phyloP scores from a whole-genome alignment of 30 jellyfish, hydroid and myxozoan species.

The Pseudorhiza aurosa region DNA sequence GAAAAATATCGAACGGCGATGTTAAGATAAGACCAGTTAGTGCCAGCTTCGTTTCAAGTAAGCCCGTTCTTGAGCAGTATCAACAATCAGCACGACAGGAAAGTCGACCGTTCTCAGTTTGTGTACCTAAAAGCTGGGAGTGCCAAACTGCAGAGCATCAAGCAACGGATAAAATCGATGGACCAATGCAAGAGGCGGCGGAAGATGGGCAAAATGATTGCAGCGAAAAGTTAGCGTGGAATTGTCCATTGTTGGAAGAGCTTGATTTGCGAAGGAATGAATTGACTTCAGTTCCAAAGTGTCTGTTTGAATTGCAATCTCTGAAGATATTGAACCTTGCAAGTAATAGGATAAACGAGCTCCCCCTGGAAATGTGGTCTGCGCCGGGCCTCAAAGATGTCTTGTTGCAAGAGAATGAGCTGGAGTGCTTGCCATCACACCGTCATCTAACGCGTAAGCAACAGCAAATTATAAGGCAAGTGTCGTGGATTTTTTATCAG shows the following conservation, averaged over 20 bases:
- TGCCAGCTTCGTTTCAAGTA: neutral
- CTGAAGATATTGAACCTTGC: slow-evolving; percentile 34
- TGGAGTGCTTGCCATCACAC: slow-evolving; percentile 62
- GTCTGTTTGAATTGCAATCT: slow-evolving; percentile 69
- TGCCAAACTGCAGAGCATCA: neutral
- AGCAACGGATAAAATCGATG: neutral
- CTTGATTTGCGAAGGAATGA: slow-evolving; percentile 74
- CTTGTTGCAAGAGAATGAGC: slow-evolving; percentile 49
- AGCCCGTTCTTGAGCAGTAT: neutral
- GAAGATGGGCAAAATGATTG: neutral
- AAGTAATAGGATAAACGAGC: slow-evolving; percentile 37
- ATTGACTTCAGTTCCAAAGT: slow-evolving; percentile 59
- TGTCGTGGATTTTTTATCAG: neutral
- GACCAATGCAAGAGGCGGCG: neutral
- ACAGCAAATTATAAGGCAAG: slow-evolving; percentile 1
- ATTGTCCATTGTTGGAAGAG: slow-evolving; percentile 81
- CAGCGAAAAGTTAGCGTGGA: slow-evolving; percentile 62
- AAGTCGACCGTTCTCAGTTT: slow-evolving; percentile 6
- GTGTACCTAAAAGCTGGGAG: neutral
- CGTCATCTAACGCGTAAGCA: neutral
- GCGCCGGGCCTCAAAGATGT: slow-evolving; percentile 75
- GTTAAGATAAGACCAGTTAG: neutral
- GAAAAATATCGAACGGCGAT: neutral
- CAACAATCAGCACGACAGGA: neutral
- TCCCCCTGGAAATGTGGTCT: slow-evolving; percentile 88